phyloP scores from a whole-genome alignment of 2,113 vertebrate genomes.

The human (Homo sapiens) region DNA sequence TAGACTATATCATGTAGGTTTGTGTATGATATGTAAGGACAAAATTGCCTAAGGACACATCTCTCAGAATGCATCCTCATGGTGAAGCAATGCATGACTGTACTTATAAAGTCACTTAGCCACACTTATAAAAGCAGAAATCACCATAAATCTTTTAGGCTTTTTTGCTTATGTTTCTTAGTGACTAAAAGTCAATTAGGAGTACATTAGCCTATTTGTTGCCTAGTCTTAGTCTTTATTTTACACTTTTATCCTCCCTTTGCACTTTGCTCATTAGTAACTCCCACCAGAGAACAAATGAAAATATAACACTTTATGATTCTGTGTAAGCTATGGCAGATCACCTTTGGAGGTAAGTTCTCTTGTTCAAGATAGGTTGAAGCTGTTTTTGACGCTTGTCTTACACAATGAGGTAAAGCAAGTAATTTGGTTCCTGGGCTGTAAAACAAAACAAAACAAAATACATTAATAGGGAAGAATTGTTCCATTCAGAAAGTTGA shows the following conservation, averaged over 20 bases:
- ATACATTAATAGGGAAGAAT: not conserved
- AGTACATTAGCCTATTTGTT: not conserved
- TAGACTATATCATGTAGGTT: not conserved
- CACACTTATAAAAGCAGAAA: constrained; percentile 24
- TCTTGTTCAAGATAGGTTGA: not conserved
- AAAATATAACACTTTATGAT: not conserved
- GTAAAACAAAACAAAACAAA: not conserved
- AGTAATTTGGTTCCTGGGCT: not conserved
- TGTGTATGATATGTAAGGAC: not conserved
- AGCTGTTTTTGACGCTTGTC: constrained; percentile 1
- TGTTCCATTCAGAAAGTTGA: constrained; percentile 31
- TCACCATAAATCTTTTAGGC: not conserved
- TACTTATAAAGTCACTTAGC: not conserved
- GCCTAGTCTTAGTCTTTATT: not conserved
- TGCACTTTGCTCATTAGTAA: constrained; percentile 25
- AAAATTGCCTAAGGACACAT: not conserved
- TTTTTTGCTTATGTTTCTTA: not conserved
- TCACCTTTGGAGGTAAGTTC: not conserved
- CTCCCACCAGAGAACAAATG: constrained; percentile 5
- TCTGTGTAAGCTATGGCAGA: not conserved
- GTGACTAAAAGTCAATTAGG: not conserved
- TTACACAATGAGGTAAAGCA: not conserved
- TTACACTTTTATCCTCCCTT: constrained; percentile 1
- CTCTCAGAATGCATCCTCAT: not conserved
- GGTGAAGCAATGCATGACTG: not conserved